Percentiles rank a stretch among this genome's conserved stretches.
These are phyloP conservation scores for Agrotis puta DNA, from an alignment of 2,888 invertebrate species.

Conservation along the genomic window DNA sequence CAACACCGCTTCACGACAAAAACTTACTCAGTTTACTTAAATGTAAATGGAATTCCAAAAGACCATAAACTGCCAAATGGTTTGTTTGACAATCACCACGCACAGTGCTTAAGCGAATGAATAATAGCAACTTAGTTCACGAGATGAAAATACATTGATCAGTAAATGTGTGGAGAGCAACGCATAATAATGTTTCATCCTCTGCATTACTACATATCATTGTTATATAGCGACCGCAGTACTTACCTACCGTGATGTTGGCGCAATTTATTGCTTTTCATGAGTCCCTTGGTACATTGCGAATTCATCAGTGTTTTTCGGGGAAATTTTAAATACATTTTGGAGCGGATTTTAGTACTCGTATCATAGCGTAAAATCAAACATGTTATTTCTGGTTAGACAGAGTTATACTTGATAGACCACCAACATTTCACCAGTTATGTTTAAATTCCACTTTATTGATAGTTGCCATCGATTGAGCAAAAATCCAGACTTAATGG, in stretches of 20 bases:
- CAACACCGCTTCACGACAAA: background rate
- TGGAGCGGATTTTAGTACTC: background rate
- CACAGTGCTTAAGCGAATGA: background rate
- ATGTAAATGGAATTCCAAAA: too few species aligned
- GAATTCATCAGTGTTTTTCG: constrained; percentile 51
- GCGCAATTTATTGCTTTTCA: constrained; percentile 56
- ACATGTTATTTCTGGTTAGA: too few species aligned
- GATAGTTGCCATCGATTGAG: too few species aligned
- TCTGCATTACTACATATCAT: constrained; percentile 51
- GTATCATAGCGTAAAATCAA: too few species aligned
- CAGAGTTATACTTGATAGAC: too few species aligned
- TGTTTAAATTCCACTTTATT: too few species aligned
- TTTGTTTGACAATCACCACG: background rate
- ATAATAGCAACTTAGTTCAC: constrained; percentile 41
- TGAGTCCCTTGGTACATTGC: constrained; percentile 47
- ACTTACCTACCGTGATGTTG: constrained; percentile 50
- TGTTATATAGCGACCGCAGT: constrained; percentile 48
- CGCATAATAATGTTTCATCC: constrained; percentile 58
- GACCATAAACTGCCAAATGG: background rate
- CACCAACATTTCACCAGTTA: too few species aligned
- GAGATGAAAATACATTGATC: constrained; percentile 53
- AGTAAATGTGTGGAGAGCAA: constrained; percentile 51
- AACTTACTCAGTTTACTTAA: too few species aligned
- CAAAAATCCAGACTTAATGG: too few species aligned
- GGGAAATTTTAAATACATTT: constrained; percentile 20